Evolutionary conservation across 1,140 invertebrate genomes (phyloP).

Genomic region (Wiebesia pumilae): DNA sequence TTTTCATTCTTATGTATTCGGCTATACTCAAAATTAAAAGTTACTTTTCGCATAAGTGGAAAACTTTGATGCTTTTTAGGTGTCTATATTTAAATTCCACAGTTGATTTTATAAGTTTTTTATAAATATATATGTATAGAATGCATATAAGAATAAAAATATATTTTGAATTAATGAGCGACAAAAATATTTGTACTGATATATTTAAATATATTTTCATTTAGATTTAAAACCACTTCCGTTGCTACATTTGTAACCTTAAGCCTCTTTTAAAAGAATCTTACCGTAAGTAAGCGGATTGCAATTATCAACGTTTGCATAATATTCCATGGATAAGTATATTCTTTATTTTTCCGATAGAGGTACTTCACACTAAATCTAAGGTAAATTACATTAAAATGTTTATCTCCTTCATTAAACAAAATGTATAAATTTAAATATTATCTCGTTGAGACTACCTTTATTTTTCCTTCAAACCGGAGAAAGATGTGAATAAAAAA

Average conservation of each 20-base stretch:
- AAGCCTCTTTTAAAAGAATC: not conserved
- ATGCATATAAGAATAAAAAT: not conserved
- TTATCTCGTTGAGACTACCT: slow-evolving; percentile 8
- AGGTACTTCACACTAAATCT: too few relatives aligned
- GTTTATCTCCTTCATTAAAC: slow-evolving; percentile 44
- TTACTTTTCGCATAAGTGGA: slow-evolving; percentile 36
- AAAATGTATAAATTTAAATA: slow-evolving; percentile 44
- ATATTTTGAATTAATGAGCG: not conserved
- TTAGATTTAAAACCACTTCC: not conserved
- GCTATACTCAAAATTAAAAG: slow-evolving; percentile 44
- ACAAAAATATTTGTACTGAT: not conserved
- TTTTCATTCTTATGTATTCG: slow-evolving; percentile 20
- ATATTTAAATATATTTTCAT: not conserved
- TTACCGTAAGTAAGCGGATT: not conserved
- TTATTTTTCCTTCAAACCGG: slow-evolving; percentile 6
- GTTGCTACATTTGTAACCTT: too few relatives aligned
- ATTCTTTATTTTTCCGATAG: not conserved
- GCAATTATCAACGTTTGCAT: not conserved
- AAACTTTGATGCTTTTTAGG: slow-evolving; percentile 28
- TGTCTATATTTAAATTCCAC: slow-evolving; percentile 25
- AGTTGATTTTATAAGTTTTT: slow-evolving; percentile 22
- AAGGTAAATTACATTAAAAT: not conserved
- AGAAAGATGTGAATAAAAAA: not conserved
- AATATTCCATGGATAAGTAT: not conserved
- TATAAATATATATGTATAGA: not conserved